A percentile compares a stretch with the other conserved stretches of the same genome.
These are phyloP conservation scores for Maconellicoccus hirsutus DNA, from an alignment of 1,140 invertebrate species.

Conservation along the genomic window DNA sequence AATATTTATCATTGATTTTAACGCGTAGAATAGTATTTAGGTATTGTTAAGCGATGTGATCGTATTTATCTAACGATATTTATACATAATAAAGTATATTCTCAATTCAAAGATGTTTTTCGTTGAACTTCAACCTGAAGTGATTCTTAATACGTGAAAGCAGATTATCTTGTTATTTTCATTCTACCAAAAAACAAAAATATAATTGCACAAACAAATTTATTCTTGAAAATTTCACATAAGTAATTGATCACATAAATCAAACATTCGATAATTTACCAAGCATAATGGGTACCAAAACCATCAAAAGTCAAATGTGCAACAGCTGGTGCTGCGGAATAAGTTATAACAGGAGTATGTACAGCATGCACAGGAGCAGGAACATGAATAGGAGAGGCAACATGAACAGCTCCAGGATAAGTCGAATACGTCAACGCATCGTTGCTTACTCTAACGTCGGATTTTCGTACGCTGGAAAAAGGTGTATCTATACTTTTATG, in stretches of 20 bases:
- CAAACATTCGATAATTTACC: constrained; percentile 26
- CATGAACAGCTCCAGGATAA: constrained; percentile 17
- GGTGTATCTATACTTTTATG: constrained; percentile 35
- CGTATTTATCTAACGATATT: no score
- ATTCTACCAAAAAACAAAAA: no score
- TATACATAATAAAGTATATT: no score
- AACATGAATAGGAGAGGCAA: constrained; percentile 11
- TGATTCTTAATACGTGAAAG: no score
- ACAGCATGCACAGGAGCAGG: constrained; percentile 23
- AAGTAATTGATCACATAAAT: not conserved
- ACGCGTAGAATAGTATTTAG: no score
- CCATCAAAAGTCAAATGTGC: constrained; percentile 31
- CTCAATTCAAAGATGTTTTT: no score
- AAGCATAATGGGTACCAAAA: constrained; percentile 32
- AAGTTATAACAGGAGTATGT: constrained; percentile 20
- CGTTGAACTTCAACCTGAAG: no score
- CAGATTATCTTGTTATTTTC: no score
- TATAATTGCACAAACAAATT: no score
- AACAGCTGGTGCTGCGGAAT: constrained; percentile 30
- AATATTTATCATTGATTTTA: constrained; percentile 17
- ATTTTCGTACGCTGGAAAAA: constrained; percentile 34
- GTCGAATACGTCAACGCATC: constrained; percentile 25
- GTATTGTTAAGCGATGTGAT: no score
- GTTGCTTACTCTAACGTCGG: constrained; percentile 36
- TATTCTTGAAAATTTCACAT: no score